phyloP scores from a whole-genome alignment of 2,888 invertebrate species.

The Notocelia uddmanniana region DNA sequence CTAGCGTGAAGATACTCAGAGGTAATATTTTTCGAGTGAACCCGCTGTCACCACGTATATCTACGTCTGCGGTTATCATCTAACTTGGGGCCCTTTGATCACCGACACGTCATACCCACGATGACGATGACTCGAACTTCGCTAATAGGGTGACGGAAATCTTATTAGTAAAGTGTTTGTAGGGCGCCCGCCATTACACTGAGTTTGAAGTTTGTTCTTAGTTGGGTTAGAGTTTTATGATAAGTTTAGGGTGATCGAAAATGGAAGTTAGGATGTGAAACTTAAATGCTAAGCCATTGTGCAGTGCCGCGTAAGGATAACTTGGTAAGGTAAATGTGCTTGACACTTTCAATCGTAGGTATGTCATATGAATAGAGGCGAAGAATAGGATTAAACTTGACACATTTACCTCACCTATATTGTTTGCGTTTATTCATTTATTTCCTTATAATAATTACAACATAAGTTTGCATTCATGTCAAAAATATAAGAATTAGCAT shows the following conservation, averaged over 20 bases:
- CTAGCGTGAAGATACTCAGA: too few relatives aligned
- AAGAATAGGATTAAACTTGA: too few relatives aligned
- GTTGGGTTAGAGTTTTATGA: slow-evolving; percentile 12
- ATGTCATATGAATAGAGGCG: too few relatives aligned
- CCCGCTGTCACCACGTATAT: neutral
- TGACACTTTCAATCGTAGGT: neutral
- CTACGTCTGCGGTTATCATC: slow-evolving; percentile 28
- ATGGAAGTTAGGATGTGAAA: neutral
- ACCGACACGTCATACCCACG: slow-evolving; percentile 28
- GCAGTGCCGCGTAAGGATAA: neutral
- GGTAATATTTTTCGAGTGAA: neutral
- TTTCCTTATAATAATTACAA: too few relatives aligned
- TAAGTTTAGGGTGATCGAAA: slow-evolving; percentile 16
- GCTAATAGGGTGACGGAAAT: slow-evolving; percentile 35
- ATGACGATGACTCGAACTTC: slow-evolving; percentile 32
- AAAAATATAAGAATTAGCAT: too few relatives aligned
- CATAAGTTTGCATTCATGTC: too few relatives aligned
- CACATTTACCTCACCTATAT: too few relatives aligned
- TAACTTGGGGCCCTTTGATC: slow-evolving; percentile 38
- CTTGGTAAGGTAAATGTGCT: neutral
- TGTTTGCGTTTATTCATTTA: too few relatives aligned
- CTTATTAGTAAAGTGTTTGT: slow-evolving; percentile 34
- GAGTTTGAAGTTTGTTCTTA: slow-evolving; percentile 12
- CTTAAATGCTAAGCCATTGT: neutral
- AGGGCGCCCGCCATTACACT: neutral